A percentile compares a stretch with the other conserved stretches of the same genome.
Conservation (phyloP, 2,797 vertebrate genomes). For the Acipenser oxyrinchus region DNA sequence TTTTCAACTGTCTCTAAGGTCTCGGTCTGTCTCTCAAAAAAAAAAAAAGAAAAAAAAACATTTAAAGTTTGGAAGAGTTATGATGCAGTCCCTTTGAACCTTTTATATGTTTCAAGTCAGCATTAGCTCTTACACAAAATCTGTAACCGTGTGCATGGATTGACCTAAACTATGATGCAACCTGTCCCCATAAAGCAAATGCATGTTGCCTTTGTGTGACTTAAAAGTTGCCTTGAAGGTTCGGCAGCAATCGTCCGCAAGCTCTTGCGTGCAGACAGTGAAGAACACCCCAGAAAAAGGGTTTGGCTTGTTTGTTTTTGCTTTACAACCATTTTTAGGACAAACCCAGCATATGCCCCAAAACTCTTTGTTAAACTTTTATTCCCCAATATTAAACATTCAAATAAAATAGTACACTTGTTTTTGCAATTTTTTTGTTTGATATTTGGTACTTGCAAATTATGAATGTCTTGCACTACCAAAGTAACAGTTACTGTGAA, state of each 20-base stretch:
- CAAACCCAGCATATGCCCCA: slow-evolving; percentile 62
- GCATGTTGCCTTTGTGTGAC: not conserved
- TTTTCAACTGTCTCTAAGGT: too few relatives aligned
- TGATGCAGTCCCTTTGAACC: too few relatives aligned
- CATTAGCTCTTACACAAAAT: not conserved
- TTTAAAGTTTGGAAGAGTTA: too few relatives aligned
- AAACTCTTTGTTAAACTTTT: slow-evolving; percentile 35
- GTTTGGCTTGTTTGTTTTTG: slow-evolving; percentile 42
- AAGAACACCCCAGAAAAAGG: slow-evolving; percentile 20
- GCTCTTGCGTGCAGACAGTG: slow-evolving; percentile 26
- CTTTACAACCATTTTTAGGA: slow-evolving; percentile 70
- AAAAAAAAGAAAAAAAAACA: too few relatives aligned
- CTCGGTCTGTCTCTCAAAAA: too few relatives aligned
- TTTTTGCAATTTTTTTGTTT: slow-evolving; percentile 43
- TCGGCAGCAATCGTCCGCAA: not conserved
- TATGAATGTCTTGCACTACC: slow-evolving; percentile 52
- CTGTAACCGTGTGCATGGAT: not conserved
- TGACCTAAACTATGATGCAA: not conserved
- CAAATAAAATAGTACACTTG: slow-evolving; percentile 67
- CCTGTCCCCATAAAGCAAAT: not conserved
- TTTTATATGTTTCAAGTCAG: not conserved
- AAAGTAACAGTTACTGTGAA: slow-evolving; percentile 54
- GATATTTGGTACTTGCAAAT: slow-evolving; percentile 48
- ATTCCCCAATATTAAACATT: slow-evolving; percentile 67
- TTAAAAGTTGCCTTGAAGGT: not conserved